Evolutionary conservation across 23 tunicate species (phyloP), one percentile per base, ranked within the genome.

Genomic region (Ascidia mentula): DNA sequence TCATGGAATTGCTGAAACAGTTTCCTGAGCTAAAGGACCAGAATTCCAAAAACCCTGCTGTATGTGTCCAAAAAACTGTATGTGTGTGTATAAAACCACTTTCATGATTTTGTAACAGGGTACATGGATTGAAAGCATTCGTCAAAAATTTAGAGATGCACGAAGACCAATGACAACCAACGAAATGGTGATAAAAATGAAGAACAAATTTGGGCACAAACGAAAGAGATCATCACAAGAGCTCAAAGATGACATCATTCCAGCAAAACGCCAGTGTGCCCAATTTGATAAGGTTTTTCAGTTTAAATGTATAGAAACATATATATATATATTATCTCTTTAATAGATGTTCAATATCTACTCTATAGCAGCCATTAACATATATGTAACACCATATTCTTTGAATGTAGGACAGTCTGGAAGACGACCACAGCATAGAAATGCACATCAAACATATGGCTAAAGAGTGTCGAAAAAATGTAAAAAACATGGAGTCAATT

Each of bases 141-240:
- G 74, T 33, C 74, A 71, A 71, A 71, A 71, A 34, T 71, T 71
- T 34, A 71, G 74, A 71, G 74, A 71, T 71, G 74, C 74, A 71
- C 37, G 74, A 34, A 71, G 74, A 34, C 74, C 74, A 71, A 71
- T 71, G 74, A 71, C 74, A 33, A 33, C 37, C 38, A 71, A 33
- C 74, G 9, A 33, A 33, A 34, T 33, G 38, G 74, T 71, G 37
- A 71, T 71, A 34, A 34, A 71, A 71, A 71, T 71, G 74, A 71
- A 71, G 20, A 69, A 71, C 9, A 71, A 34, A 71, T 7, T 71
- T 71, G 74, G 37, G 13, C 6, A 33, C 37, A 71, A 71, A 71
- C 74, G 13, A 3, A 33, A 33, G 37, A 71, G 74, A 71, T n/a
- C n/a, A n/a, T 4, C 74, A 33, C 38, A 33, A 33, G 74, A 33